Conservation (phyloP, 2,797 vertebrate genomes). For the Lepus townsendii region DNA sequence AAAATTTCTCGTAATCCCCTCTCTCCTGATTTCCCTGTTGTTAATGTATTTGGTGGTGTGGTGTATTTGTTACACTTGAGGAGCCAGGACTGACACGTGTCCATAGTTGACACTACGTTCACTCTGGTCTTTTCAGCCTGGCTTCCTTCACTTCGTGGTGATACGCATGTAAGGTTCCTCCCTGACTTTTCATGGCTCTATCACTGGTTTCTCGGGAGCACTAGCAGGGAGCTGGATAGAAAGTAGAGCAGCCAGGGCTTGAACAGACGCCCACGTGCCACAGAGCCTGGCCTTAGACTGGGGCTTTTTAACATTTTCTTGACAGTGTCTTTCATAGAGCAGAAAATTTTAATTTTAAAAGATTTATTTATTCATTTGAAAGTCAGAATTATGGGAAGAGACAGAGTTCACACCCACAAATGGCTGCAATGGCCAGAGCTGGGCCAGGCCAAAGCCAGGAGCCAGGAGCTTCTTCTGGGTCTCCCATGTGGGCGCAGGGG, state of each 20-base stretch:
- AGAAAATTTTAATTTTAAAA: background rate
- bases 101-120: background rate
- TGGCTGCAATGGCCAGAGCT: too few species aligned
- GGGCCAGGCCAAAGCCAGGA: too few species aligned
- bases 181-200: background rate
- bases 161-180: background rate
- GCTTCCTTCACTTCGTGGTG: background rate
- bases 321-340: conserved; percentile 5
- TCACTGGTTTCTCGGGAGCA: background rate
- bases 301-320: conserved; percentile 8
- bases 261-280: too few species aligned
- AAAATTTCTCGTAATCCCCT: background rate
- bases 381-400: too few species aligned
- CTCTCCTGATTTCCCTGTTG: accelerated
- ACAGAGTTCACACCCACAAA: too few species aligned
- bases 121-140: background rate
- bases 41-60: background rate
- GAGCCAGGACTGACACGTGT: background rate
- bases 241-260: too few species aligned
- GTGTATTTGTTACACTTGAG: background rate
- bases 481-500: too few species aligned
- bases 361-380: too few species aligned
- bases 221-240: too few species aligned
- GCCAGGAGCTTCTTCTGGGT: too few species aligned
- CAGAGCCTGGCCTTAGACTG: background rate